Percentiles rank a stretch among this genome's conserved stretches.
Conservation (phyloP, 1,140 invertebrate species). For the Brachystomella parvula region DNA sequence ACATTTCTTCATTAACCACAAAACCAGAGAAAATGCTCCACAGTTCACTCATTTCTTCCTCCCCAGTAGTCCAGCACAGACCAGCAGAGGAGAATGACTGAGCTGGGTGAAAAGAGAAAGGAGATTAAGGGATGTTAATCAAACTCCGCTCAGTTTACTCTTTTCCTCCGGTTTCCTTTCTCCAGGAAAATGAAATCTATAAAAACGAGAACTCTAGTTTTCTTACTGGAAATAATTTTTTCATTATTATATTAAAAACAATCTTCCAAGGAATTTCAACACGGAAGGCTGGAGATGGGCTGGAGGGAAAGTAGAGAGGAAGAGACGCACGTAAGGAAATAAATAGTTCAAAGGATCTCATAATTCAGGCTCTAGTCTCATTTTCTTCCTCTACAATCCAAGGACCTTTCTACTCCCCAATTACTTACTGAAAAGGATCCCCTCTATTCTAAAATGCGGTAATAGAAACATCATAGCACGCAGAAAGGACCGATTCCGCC, state of each 20-base stretch:
- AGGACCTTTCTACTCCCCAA: conserved; percentile 8
- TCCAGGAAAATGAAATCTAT: background rate
- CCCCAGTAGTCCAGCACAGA: too few relatives aligned
- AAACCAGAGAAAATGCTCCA: too few relatives aligned
- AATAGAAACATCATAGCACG: conserved; percentile 6
- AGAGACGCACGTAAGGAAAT: background rate
- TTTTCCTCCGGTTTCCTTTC: too few relatives aligned
- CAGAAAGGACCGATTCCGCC: too few relatives aligned
- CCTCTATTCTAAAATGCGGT: background rate
- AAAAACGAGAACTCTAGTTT: background rate
- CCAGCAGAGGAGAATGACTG: background rate
- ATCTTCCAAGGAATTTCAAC: background rate
- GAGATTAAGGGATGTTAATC: conserved; percentile 5
- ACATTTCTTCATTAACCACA: conserved; percentile 3
- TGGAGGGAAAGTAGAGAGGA: background rate
- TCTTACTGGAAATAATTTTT: too few relatives aligned
- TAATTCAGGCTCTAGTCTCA: conserved; percentile 3
- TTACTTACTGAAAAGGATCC: conserved; percentile 1
- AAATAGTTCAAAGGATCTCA: conserved; percentile 7
- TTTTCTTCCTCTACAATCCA: background rate
- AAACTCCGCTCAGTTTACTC: background rate
- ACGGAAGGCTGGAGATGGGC: too few relatives aligned
- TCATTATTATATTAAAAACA: conserved; percentile 11
- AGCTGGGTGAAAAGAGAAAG: background rate
- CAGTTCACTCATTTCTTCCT: too few relatives aligned